phyloP scores from a whole-genome alignment of 2,113 vertebrate genomes.

The Zosterops japonicus region DNA sequence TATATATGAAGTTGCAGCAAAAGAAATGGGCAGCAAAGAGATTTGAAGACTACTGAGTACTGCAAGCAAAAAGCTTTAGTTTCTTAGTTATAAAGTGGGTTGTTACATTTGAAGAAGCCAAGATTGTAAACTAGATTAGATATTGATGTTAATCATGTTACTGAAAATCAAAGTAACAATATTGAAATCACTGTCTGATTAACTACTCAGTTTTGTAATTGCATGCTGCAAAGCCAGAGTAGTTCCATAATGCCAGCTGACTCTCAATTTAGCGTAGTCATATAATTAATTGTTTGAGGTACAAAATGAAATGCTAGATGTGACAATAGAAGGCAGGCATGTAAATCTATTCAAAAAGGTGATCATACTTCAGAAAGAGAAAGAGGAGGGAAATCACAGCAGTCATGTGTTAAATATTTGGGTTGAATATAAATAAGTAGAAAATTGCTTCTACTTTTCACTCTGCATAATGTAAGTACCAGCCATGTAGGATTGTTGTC shows the following conservation, averaged over 20 bases:
- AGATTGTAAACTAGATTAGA: not conserved
- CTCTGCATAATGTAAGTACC: not conserved
- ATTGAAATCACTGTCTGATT: slow-evolving; percentile 27
- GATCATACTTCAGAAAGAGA: not conserved
- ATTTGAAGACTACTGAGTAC: not conserved
- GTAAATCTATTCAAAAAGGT: not conserved
- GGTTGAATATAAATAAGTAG: not conserved
- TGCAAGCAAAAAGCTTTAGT: not conserved
- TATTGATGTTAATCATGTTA: not conserved
- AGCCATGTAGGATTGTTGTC: not conserved
- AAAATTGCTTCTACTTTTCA: slow-evolving; percentile 1
- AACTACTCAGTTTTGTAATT: not conserved
- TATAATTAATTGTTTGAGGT: not conserved
- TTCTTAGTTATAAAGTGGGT: not conserved
- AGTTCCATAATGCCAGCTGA: not conserved
- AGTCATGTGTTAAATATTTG: not conserved
- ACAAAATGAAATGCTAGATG: not conserved
- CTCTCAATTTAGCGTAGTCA: not conserved
- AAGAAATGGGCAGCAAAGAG: not conserved
- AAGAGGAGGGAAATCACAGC: not conserved
- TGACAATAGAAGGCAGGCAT: not conserved
- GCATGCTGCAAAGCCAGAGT: not conserved
- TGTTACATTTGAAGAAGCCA: not conserved
- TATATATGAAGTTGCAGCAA: not conserved
- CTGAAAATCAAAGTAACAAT: slow-evolving; percentile 4